Conservation (phyloP, 2,888 invertebrate genomes). For the Heliconius erato region DNA sequence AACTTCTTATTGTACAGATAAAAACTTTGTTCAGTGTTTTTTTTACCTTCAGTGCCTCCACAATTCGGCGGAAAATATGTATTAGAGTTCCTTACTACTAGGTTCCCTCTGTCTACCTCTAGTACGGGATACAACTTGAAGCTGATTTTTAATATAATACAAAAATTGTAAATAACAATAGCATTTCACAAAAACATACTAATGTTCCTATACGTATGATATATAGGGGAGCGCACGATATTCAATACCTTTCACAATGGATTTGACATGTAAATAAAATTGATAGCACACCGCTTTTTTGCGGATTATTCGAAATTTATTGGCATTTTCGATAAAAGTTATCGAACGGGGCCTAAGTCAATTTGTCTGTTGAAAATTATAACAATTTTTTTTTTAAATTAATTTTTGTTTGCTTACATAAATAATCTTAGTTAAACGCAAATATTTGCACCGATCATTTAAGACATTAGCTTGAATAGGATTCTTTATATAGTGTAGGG, state of each 20-base stretch:
- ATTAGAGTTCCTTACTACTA: too few relatives aligned
- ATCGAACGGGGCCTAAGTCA: constrained; percentile 17
- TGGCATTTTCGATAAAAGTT: constrained; percentile 30
- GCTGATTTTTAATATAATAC: background rate
- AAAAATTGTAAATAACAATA: constrained; percentile 58
- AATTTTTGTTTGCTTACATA: background rate
- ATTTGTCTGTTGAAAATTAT: constrained; percentile 18
- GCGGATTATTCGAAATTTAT: constrained; percentile 44
- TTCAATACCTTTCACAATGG: constrained; percentile 61
- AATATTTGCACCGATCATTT: too few relatives aligned
- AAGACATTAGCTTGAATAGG: too few relatives aligned
- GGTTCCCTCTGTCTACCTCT: too few relatives aligned
- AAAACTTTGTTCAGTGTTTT: too few relatives aligned
- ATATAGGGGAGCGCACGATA: constrained; percentile 68
- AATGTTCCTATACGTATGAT: constrained; percentile 72
- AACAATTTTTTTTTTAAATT: background rate
- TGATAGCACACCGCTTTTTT: constrained; percentile 50
- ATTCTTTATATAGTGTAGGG: too few relatives aligned
- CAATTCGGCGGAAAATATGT: too few relatives aligned
- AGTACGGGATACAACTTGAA: too few relatives aligned
- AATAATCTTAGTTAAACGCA: background rate
- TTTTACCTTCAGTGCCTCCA: too few relatives aligned
- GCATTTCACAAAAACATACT: constrained; percentile 68
- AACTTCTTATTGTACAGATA: too few relatives aligned
- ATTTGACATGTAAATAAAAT: constrained; percentile 67